Conservation (phyloP, 2,113 vertebrate genomes). For the Nipponia nippon region DNA sequence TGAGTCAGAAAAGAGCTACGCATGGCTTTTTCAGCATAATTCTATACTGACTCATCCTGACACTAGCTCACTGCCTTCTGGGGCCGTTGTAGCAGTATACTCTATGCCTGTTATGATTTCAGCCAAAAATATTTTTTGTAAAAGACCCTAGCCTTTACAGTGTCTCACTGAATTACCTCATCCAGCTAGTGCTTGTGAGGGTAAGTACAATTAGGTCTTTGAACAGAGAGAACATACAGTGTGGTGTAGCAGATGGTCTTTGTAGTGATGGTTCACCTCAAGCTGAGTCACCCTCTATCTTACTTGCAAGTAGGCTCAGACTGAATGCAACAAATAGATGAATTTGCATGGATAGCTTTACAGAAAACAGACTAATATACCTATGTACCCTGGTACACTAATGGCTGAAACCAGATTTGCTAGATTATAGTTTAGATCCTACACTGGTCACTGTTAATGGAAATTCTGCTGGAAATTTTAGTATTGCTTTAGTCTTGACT, state of each 20-base stretch:
- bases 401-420: neutral
- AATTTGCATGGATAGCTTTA: neutral
- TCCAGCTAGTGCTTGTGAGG: neutral
- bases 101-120: neutral
- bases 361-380: neutral
- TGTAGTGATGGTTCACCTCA: neutral
- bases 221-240: neutral
- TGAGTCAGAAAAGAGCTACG: neutral
- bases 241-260: slow-evolving; percentile 17
- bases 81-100: neutral
- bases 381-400: neutral
- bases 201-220: neutral
- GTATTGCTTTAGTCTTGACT: neutral
- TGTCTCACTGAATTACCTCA: neutral
- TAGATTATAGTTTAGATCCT: neutral
- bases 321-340: neutral
- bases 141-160: neutral
- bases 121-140: neutral
- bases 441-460: neutral
- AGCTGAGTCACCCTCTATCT: neutral
- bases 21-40: neutral
- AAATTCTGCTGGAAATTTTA: neutral
- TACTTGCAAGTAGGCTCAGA: neutral
- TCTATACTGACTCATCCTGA: neutral
- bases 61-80: neutral